Conservation (phyloP, 1,140 invertebrate species). For the Nasonia longicornis region DNA sequence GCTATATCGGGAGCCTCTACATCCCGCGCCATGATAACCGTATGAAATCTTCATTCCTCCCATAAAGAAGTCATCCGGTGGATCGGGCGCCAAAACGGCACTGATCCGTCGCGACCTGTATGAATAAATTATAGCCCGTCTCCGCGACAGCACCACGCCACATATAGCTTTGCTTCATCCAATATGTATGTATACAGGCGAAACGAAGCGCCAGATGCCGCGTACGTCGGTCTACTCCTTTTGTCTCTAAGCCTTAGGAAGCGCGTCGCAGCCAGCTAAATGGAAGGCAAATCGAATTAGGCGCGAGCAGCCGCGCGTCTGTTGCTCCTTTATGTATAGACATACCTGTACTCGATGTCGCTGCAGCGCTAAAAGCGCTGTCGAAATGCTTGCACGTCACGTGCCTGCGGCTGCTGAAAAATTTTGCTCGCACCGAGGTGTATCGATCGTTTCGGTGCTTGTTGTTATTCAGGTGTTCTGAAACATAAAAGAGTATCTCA, state of each 20-base stretch:
- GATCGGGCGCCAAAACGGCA: no score
- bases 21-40: no score
- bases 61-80: no score
- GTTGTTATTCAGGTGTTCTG: no score
- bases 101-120: no score
- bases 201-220: background rate
- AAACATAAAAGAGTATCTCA: no score
- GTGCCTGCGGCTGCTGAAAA: background rate
- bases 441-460: no score
- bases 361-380: background rate
- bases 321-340: background rate
- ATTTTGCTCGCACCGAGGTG: background rate
- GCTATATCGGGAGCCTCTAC: no score
- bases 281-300: background rate
- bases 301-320: background rate
- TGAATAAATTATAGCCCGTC: background rate
- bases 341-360: background rate
- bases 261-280: background rate
- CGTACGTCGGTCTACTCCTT: background rate
- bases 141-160: background rate
- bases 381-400: background rate
- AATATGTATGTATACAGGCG: no score
- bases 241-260: background rate
- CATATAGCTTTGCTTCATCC: no score
- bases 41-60: no score